Evolutionary conservation across 1,140 invertebrate genomes (phyloP), one percentile per base, ranked within the genome.

Genomic region (Plodia interpunctella): DNA sequence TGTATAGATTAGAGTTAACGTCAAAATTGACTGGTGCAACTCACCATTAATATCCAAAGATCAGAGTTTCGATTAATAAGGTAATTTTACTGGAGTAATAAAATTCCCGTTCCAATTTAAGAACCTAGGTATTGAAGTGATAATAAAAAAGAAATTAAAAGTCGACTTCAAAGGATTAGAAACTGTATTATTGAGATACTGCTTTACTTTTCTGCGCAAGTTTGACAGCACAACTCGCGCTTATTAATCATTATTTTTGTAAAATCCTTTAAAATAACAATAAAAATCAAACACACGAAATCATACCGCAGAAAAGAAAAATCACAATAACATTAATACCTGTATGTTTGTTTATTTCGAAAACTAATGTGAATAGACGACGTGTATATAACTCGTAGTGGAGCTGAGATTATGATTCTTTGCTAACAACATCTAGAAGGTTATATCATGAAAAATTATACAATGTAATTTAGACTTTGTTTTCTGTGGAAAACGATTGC

Each of bases 321-420:
- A 44, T 15, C 38, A 44, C 38, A 44, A 38, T 38, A 38, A 44
- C 38, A 44, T 44, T 44, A 5, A 38, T 15, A 44, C 38, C 38
- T 44, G 19, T 53, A 53, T 53, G 25, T 20, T n/a, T 61, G 38
- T 57, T 61, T 57, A 61, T 61, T 81, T 78, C 60, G 66, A 80
- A 78, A 80, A 78, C 80, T 84, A 87, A 84, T 80, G 75, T 80
- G 76, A 82, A 80, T 71, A 69, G 76, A 78, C 72, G 76, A 79
- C 73, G 72, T 72, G 66, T 70, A 68, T 82, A 78, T 83, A 80
- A 80, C 74, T 83, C 78, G 80, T 64, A 60, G 70, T 76, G 69
- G 70, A 74, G 66, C 74, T 59, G 70, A 83, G 78, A 87, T 83
- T 87, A 87, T 85, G 82, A 87, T 78, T 83, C 75, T 73, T 71